Base-by-base conservation (phyloP, 1,140 invertebrate genomes). In the Zeugodacus cucurbitae region DNA sequence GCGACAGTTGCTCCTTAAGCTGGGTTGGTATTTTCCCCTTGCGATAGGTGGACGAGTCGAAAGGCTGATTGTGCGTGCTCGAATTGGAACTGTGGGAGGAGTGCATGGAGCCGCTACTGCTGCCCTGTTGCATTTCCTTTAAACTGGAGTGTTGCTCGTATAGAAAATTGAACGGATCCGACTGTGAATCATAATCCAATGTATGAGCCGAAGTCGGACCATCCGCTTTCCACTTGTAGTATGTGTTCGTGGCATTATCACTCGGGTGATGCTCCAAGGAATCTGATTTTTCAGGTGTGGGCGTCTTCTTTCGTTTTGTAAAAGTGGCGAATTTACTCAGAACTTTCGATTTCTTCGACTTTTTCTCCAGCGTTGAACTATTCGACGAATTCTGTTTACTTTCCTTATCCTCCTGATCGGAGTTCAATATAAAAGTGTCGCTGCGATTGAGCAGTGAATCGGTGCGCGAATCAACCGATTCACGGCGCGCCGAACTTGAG, bases 291-390 rank as follows among this genome's bases (percentile, higher is more conserved):
- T 88, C 78, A 17, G 91, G 90, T 8, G 90, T 89, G 0, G 92
- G 92, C 0, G 91, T 91, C 88, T 93, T 93, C 62, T 92, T 93
- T 22, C 92, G 91, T 87, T 93, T 93, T 6, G 92, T 93, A 32
- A 93, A 93, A 1, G 92, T 93, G 67, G 92, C 92, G 64, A 93
- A 93, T 74, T 93, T 93, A 82, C 91, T 91, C 2, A 93, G 90
- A 5, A 93, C 92, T 88, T 93, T 93, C 14, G 92, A 93, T 64
- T 93, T 93, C 11, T 93, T 93, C 0, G 92, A 92, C 59, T 93
- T 93, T 67, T 93, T 93, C 78, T 93, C 92, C 3, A 92, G 88
- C 0, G 92, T 93, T 26, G 90, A 92, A 64, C 88, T 91, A 64
- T 93, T 93, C 1, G 92, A 91, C 0, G 90, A 89, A 0, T 85